phyloP scores from a whole-genome alignment of 2,888 invertebrate species.

The Melangyna quadrimaculata region DNA sequence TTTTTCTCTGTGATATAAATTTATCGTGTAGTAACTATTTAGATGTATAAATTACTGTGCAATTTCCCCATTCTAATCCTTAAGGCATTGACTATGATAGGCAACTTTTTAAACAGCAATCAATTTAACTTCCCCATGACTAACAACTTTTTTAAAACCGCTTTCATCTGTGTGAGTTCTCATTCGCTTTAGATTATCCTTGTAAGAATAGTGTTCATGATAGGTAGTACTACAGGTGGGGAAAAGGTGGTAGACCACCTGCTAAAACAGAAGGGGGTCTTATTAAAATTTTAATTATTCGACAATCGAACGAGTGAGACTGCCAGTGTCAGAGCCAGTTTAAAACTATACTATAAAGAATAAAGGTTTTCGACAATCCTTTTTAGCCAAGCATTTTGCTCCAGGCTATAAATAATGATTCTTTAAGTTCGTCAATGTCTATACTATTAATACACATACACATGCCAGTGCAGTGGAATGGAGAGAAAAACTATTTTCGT shows the following conservation, averaged over 20 bases:
- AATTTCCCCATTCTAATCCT: neutral
- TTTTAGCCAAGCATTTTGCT: constrained; percentile 52
- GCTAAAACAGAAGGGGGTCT: constrained; percentile 25
- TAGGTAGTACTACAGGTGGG: neutral
- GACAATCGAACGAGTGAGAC: constrained; percentile 60
- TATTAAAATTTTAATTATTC: constrained; percentile 71
- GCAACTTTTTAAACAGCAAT: constrained; percentile 45
- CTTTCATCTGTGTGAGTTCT: constrained; percentile 58
- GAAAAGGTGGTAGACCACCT: constrained; percentile 32
- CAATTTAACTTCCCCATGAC: constrained; percentile 55
- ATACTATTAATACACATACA: neutral
- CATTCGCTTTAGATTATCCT: constrained; percentile 31
- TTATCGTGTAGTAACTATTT: too few species aligned
- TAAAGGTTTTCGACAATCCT: constrained; percentile 63
- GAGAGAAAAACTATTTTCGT: constrained; percentile 67
- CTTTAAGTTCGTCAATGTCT: constrained; percentile 21
- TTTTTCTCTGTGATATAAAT: too few species aligned
- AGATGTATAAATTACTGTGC: too few species aligned
- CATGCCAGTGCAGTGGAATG: constrained; percentile 49
- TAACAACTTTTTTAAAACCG: constrained; percentile 17
- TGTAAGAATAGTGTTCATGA: constrained; percentile 28
- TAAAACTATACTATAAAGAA: constrained; percentile 27
- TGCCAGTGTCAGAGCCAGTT: constrained; percentile 12
- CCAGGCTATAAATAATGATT: constrained; percentile 30
- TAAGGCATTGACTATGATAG: neutral